Base-by-base conservation (phyloP, 1,140 invertebrate genomes). In the Diprion similis region DNA sequence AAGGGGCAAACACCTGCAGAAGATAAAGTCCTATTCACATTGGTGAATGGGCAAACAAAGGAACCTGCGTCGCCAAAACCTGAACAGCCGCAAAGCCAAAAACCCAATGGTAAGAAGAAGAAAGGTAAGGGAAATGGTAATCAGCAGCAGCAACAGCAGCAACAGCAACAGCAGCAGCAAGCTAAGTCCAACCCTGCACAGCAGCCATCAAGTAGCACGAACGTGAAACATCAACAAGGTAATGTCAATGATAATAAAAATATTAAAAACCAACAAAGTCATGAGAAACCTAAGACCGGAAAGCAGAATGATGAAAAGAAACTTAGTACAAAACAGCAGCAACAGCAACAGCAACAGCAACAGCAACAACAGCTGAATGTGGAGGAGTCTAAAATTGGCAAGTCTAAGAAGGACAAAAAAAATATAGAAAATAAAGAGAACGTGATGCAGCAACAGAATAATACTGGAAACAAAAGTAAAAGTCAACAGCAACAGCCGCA, bases 1-100 rank as follows among this genome's bases (percentile, higher is more conserved):
- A 93, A 94, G 78, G 93, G 93, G 13, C 91, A 92, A 77, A 92
- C 92, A 1, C 93, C 93, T 10, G 92, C 93, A 71, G 91, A 94
- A 79, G 93, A 94, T 78, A 92, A 93, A 81, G 89, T 94, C 47
- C 82, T 94, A 0, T 94, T 93, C 79, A 94, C 92, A 4, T 85
- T 94, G 67, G 90, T 94, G 4, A 94, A 94, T 82, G 93, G 93
- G 9, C 92, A 93, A 78, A 89, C 90, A n/a, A 89, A 89, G 73
- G 86, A 91, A 64, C 84, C 84, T 45, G 79, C 82, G 76, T 24
- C 65, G 18, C 37, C 70, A 70, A 83, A 83, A n/a, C 77, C 80
- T 72, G 71, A 79, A 81, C 80, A 79, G 76, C 71, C 70, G 72
- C 64, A 70, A 83, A 82, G 73, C 71, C 78, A 83, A 74, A 78